These are phyloP conservation scores for Argopecten irradians DNA, from an alignment of 1,140 invertebrate genomes.

Conservation along the genomic window DNA sequence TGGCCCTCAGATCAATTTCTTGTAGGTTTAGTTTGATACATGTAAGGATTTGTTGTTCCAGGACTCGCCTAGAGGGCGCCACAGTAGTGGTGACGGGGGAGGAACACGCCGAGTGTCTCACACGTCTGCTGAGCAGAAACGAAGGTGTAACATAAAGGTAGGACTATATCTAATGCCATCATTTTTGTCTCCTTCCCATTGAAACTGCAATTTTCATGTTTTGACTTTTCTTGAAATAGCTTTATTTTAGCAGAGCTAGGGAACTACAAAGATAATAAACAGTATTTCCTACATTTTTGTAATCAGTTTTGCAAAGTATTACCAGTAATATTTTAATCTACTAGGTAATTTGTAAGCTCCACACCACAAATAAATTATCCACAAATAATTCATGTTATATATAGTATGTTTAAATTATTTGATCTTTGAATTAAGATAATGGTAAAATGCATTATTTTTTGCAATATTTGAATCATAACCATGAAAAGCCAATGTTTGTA, in stretches of 20 bases:
- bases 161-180: slow-evolving; percentile 13
- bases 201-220: not conserved
- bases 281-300: no score
- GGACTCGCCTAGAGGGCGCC: not conserved
- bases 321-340: no score
- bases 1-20: not conserved
- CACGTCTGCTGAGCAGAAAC: slow-evolving; percentile 98
- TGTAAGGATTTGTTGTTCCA: not conserved
- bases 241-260: not conserved
- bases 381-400: no score
- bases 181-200: not conserved
- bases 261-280: not conserved
- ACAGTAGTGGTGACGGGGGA: slow-evolving; percentile 17
- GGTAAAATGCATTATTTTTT: no score
- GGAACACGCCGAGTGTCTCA: slow-evolving; percentile 82
- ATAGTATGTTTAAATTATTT: no score
- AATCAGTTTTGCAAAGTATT: no score
- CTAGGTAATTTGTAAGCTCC: no score
- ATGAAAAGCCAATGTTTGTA: no score
- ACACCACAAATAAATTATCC: no score
- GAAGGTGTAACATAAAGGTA: slow-evolving; percentile 95
- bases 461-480: no score
- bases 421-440: no score
- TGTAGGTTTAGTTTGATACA: not conserved
- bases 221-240: not conserved